phyloP scores from a whole-genome alignment of 1,140 invertebrate species.

The Apis mellifera region DNA sequence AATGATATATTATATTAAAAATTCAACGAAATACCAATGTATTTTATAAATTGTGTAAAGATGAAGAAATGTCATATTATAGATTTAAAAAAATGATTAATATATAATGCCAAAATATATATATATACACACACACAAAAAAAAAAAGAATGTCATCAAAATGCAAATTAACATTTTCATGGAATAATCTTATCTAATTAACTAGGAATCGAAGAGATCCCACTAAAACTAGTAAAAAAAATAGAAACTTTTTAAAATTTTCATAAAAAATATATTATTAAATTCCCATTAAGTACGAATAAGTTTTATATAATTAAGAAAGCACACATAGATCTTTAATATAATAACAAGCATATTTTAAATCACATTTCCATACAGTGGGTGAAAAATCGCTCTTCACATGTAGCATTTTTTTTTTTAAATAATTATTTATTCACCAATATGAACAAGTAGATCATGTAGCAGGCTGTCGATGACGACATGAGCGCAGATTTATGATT shows the following conservation, averaged over 20 bases:
- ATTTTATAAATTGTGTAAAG: not conserved
- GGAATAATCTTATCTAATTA: not conserved
- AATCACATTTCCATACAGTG: not conserved
- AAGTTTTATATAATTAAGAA: constrained; percentile 8
- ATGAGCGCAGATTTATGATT: not conserved
- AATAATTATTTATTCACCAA: constrained; percentile 73
- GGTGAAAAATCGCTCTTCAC: constrained; percentile 29
- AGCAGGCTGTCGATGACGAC: constrained; percentile 44
- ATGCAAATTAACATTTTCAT: not conserved
- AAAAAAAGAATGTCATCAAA: not conserved
- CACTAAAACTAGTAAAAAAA: not conserved
- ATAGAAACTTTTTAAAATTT: not conserved
- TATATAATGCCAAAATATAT: not conserved
- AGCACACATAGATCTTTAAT: constrained; percentile 14
- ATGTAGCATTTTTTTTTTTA: constrained; percentile 58
- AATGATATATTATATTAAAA: not conserved
- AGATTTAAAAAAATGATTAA: not conserved
- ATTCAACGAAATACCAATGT: too few relatives aligned
- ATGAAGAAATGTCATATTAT: too few relatives aligned
- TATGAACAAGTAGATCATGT: constrained; percentile 66
- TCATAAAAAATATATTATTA: constrained; percentile 34
- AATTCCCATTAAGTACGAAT: constrained; percentile 23
- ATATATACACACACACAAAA: not conserved
- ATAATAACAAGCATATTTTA: not conserved
- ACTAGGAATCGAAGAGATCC: not conserved